Percentiles rank a stretch among this genome's conserved stretches.
phyloP scores from a whole-genome alignment of 2,888 invertebrate species.

The Cryptus viduatorius region DNA sequence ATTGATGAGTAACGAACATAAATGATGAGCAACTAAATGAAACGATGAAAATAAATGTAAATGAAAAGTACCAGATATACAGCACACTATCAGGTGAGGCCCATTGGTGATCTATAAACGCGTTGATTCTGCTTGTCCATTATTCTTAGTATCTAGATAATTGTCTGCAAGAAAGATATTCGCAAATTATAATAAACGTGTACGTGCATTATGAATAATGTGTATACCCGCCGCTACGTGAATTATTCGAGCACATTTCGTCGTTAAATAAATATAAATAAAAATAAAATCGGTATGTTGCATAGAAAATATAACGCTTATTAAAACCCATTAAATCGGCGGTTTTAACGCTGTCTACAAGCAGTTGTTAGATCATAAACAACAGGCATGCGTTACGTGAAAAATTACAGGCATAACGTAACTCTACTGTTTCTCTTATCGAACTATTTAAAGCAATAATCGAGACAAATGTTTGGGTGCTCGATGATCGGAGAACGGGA shows the following conservation, averaged over 20 bases:
- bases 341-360: constrained; percentile 59
- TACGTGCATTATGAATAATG: constrained; percentile 55
- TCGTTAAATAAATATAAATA: constrained; percentile 22
- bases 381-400: constrained; percentile 57
- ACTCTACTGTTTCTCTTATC: constrained; percentile 30
- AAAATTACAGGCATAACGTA: constrained; percentile 21
- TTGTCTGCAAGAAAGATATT: constrained; percentile 83
- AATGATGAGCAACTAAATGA: constrained; percentile 66
- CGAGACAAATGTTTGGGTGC: constrained; percentile 44
- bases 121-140: constrained; percentile 84
- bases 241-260: constrained; percentile 64
- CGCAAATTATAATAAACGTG: constrained; percentile 62
- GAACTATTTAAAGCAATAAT: constrained; percentile 50
- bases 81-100: constrained; percentile 82
- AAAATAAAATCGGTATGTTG: not conserved
- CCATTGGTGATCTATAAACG: constrained; percentile 84
- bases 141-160: constrained; percentile 84
- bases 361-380: constrained; percentile 59
- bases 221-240: constrained; percentile 35
- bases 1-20: constrained; percentile 19
- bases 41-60: constrained; percentile 81
- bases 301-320: constrained; percentile 1
- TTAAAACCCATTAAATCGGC: constrained; percentile 44
- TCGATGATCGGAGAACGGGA: constrained; percentile 49
- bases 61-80: constrained; percentile 82